These are phyloP conservation scores for Oscheius myriophilus DNA, from an alignment of 2,888 invertebrate genomes.

Conservation along the genomic window DNA sequence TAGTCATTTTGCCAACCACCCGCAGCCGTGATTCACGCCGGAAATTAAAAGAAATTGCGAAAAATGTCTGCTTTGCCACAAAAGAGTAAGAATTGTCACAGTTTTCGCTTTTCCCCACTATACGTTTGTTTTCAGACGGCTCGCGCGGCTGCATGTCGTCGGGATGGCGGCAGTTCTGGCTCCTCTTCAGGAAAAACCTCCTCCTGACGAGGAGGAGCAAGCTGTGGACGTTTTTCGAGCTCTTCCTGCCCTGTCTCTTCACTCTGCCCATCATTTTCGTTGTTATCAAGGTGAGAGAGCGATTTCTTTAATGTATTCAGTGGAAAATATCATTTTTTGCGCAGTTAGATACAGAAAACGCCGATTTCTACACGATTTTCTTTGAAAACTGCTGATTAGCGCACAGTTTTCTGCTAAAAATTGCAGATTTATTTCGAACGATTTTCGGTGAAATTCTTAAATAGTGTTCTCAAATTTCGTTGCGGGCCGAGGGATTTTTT, in stretches of 20 bases:
- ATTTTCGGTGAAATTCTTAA: too few relatives aligned
- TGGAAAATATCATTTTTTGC: not conserved
- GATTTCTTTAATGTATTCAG: not conserved
- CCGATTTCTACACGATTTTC: not conserved
- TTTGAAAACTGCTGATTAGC: not conserved
- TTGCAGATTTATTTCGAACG: too few relatives aligned
- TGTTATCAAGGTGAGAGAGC: slow-evolving; percentile 49
- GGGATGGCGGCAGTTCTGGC: slow-evolving; percentile 44
- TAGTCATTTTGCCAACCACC: too few relatives aligned
- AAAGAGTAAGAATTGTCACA: too few relatives aligned
- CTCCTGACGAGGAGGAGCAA: slow-evolving; percentile 57
- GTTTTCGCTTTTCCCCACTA: not conserved
- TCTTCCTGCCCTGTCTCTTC: slow-evolving; percentile 54
- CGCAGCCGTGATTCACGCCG: too few relatives aligned
- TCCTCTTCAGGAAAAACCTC: slow-evolving; percentile 61
- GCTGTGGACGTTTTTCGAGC: slow-evolving; percentile 61
- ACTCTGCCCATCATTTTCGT: slow-evolving; percentile 52
- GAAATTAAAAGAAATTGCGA: too few relatives aligned
- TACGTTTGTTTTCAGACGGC: not conserved
- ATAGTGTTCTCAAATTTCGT: too few relatives aligned
- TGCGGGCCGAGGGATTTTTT: too few relatives aligned
- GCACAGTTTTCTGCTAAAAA: too few relatives aligned
- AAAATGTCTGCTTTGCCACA: too few relatives aligned
- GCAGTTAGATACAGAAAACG: not conserved
- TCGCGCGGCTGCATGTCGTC: not conserved